Evolutionary conservation across 2,113 vertebrate genomes (phyloP).

Genomic region (Sporophila hypoxantha): DNA sequence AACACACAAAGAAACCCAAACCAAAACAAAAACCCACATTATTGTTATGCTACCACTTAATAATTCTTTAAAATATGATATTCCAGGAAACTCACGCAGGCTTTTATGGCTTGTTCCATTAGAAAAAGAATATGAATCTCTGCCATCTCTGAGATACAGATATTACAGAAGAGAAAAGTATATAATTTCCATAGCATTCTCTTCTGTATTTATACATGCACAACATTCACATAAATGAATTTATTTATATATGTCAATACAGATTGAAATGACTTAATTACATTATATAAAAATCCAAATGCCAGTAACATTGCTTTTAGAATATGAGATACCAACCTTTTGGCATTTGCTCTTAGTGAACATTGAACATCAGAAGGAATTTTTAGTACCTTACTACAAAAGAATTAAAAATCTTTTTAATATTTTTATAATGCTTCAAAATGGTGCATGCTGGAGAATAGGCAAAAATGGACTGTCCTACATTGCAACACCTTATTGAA

Average conservation of each 20-base stretch:
- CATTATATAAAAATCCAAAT: neutral
- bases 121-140: neutral
- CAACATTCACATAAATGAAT: neutral
- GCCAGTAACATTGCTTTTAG: neutral
- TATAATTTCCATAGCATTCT: neutral
- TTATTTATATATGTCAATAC: neutral
- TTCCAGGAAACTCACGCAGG: neutral
- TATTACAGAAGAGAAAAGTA: neutral
- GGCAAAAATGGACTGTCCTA: neutral
- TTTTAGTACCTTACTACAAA: neutral
- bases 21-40: neutral
- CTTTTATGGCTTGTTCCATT: neutral
- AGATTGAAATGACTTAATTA: neutral
- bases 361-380: neutral
- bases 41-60: neutral
- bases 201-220: neutral
- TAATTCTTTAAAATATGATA: neutral
- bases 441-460: neutral
- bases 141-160: neutral
- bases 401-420: neutral
- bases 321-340: neutral
- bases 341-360: neutral
- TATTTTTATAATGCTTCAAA: neutral
- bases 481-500: neutral
- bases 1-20: neutral